A percentile compares a stretch with the other conserved stretches of the same genome.
Evolutionary conservation across 2,797 vertebrate genomes (phyloP).

Genomic region (Emydoidea blandingii): DNA sequence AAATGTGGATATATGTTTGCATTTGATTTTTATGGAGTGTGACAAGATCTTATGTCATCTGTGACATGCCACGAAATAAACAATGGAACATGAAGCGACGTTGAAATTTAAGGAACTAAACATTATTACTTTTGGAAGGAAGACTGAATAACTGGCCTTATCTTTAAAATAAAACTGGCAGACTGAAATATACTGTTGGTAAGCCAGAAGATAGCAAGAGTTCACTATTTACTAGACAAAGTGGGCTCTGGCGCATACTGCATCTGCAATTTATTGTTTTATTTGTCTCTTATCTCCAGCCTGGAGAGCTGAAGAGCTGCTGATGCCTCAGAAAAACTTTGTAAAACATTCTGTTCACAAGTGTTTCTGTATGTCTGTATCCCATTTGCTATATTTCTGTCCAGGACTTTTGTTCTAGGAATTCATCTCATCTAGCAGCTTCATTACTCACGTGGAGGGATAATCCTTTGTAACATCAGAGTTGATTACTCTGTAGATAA

Average conservation of each 20-base stretch:
- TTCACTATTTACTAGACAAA: background rate
- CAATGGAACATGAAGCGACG: background rate
- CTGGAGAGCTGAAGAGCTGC: background rate
- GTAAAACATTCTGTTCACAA: background rate
- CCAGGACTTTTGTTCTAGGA: background rate
- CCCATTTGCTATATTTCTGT: background rate
- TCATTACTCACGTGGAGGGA: background rate
- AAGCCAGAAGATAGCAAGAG: background rate
- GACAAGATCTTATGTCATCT: background rate
- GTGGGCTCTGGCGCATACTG: background rate
- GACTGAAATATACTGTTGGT: background rate
- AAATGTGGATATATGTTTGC: background rate
- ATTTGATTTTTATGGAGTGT: background rate
- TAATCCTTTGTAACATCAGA: background rate
- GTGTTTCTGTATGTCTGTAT: background rate
- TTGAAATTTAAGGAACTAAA: slow-evolving; percentile 1
- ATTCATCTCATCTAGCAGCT: background rate
- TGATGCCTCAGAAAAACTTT: accelerated
- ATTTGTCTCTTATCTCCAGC: background rate
- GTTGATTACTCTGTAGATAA: background rate
- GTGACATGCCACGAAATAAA: background rate
- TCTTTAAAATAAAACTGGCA: background rate
- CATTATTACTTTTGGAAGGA: background rate
- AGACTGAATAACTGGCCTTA: background rate
- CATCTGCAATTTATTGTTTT: background rate